Base-by-base conservation (phyloP, 2,797 vertebrate genomes). In the Argentina silus region DNA sequence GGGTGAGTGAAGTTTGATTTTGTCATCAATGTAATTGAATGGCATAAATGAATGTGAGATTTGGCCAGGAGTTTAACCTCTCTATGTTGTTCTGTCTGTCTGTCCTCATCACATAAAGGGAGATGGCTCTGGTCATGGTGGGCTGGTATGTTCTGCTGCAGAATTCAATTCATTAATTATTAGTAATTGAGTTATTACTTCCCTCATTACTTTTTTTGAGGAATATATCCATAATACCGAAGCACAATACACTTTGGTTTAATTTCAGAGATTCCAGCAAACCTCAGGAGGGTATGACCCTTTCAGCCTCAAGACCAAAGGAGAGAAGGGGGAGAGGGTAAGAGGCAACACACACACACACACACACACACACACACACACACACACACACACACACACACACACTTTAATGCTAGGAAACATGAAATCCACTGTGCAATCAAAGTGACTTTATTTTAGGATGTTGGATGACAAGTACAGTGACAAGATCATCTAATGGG, bases 321-420 rank as follows among this genome's bases (percentile, higher is more conserved):
- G 96, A 72, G 96, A 97, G 73, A 94, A 85, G 72, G 96, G 96
- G 80, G 95, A 97, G 75, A 84, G 87, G 89, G 96, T 97, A 84
- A 94, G 92, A 85, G 23, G 0, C 23, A 56, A 10, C 42, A 23
- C 51, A 23, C 7, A 59, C 51, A 65, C 27, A 36, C 27, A 36
- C 27, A 36, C 27, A 36, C 27, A 36, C 27, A 50, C 48, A 50
- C 48, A 50, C 48, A 36, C 27, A 36, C 27, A 36, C 27, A 36
- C 27, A 36, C 27, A 36, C 27, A 36, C 1, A 36, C 27, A 36
- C 27, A 36, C 27, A 36, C 27, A 36, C 27, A 36, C 27, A 36
- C 27, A 36, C 27, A 36, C 27, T 36, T 36, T 69, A 64, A 53
- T 50, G 60, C 51, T 64, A 44, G 43, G 23, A 27, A 47, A 73